Base-by-base conservation (phyloP, 1,140 invertebrate species). In the Caenorhabditis brenneri region DNA sequence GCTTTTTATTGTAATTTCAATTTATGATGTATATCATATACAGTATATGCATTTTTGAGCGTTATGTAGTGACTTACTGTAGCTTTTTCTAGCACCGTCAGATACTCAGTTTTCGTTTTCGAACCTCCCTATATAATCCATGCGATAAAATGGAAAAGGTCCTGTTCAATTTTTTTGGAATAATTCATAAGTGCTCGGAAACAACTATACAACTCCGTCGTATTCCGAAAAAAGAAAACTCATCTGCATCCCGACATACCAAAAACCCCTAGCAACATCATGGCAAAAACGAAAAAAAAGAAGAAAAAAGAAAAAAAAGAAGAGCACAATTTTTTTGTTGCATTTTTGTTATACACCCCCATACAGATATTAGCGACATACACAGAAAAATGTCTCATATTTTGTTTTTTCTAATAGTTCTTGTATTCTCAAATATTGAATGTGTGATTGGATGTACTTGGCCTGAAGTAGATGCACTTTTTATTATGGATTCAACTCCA, bases 311-410 rank as follows among this genome's bases (percentile, higher is more conserved):
- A 46, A 74, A 74, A 74, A 42, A 46, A 42, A 15, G 22, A 22
- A n/a, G 27, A 16, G 15, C 16, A 9, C 22, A 27, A 6, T 22
- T 6, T 74, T 74, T 74, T 42, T 42, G 65, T 74, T 74, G 65
- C 65, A 42, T 74, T 74, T 74, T 74, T 74, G 65, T 74, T 74
- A 74, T 74, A 74, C 29, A 6, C 49, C 27, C 53, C 22, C 33
- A 24, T n/a, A 24, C 4, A 2, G 19, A 36, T 31, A 74, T 19
- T 22, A 74, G 27, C 65, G 36, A 42, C 65, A 74, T 74, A 74
- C 42, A 24, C 12, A 36, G 31, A 65, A 65, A 22, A 19, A 74
- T 74, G 65, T 4, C 36, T 42, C 7, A 15, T 19, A 33, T 7
- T 33, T 65, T 65, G 19, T 65, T 15, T 36, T 65, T 27, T 65